phyloP scores from a whole-genome alignment of 2,113 vertebrate genomes.

The Martes martes region DNA sequence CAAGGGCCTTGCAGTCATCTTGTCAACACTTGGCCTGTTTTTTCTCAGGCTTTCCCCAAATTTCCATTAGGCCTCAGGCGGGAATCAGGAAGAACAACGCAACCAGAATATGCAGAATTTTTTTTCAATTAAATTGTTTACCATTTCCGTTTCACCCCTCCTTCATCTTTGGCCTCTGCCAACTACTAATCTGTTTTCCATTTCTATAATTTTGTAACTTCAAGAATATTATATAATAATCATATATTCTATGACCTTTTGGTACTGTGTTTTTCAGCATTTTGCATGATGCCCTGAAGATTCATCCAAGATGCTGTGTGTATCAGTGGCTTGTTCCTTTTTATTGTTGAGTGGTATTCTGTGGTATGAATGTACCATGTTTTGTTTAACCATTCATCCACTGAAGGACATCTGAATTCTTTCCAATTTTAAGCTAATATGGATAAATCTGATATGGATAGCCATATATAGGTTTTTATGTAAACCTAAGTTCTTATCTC shows the following conservation, averaged over 20 bases:
- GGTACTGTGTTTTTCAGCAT: neutral
- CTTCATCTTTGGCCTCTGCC: neutral
- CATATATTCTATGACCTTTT: neutral
- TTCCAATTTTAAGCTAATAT: neutral
- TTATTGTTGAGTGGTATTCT: neutral
- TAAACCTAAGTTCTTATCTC: neutral
- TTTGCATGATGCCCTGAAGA: neutral
- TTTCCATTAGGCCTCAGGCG: neutral
- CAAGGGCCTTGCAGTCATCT: neutral
- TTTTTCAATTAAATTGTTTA: neutral
- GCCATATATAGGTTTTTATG: neutral
- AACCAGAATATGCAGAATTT: neutral
- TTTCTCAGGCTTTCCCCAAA: neutral
- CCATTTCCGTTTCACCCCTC: neutral
- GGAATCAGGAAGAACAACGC: neutral
- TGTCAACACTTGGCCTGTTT: neutral
- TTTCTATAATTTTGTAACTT: neutral
- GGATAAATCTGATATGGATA: neutral
- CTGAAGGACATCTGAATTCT: neutral
- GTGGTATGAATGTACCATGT: rapidly evolving
- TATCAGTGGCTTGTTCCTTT: neutral
- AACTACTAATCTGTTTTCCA: neutral
- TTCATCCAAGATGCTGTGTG: neutral
- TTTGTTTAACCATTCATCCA: neutral
- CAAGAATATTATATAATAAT: neutral